Conservation (phyloP, 2,888 invertebrate genomes). For the Tryphoninae sp. region DNA sequence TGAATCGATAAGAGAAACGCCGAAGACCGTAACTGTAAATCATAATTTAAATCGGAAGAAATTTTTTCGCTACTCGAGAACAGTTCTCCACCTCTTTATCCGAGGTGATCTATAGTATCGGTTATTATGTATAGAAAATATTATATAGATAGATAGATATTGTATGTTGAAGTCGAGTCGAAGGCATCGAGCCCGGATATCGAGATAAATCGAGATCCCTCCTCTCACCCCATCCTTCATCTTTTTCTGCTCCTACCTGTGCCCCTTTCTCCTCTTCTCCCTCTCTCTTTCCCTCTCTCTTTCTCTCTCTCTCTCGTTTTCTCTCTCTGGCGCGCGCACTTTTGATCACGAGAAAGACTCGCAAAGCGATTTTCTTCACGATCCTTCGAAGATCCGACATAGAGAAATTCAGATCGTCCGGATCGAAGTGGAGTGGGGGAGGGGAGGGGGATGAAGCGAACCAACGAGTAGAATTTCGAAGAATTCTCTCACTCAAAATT, state of each 20-base stretch:
- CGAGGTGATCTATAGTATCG: conserved; percentile 49
- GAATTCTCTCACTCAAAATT: neutral
- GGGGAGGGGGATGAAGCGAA: too few species aligned
- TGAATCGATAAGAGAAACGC: conserved; percentile 61
- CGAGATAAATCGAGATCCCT: conserved; percentile 74
- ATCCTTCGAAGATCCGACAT: conserved; percentile 6
- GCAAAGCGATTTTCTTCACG: neutral
- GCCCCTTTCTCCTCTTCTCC: conserved; percentile 20
- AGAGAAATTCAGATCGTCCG: conserved; percentile 46
- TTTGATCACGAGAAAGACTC: conserved; percentile 64
- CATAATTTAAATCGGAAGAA: conserved; percentile 70
- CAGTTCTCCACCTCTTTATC: conserved; percentile 63
- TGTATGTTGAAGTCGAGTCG: conserved; percentile 37
- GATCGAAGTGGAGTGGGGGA: too few species aligned
- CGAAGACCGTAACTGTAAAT: conserved; percentile 71
- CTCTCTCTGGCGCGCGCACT: conserved; percentile 47
- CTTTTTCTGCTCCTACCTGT: conserved; percentile 28
- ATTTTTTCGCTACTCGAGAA: conserved; percentile 56
- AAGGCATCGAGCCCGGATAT: conserved; percentile 67
- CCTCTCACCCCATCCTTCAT: conserved; percentile 24
- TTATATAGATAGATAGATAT: conserved; percentile 39
- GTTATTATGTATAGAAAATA: conserved; percentile 40
- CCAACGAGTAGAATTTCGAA: neutral
- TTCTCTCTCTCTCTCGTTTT: conserved; percentile 58
- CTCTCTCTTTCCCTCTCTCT: conserved; percentile 54